A percentile compares a stretch with the other conserved stretches of the same genome.
Conservation (phyloP, 2,888 invertebrate genomes). For the Noctua fimbriata region DNA sequence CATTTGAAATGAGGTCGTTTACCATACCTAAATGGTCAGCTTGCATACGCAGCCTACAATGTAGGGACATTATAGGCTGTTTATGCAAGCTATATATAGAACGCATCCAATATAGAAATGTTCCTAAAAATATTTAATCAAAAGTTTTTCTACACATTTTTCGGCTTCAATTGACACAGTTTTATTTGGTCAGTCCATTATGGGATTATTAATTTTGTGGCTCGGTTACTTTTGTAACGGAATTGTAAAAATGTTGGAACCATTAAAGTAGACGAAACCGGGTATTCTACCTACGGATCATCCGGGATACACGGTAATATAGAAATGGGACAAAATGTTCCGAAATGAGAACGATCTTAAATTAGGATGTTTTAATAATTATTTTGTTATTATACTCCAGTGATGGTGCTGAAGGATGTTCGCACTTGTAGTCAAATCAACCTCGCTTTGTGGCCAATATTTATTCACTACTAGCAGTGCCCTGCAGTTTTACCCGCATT, state of each 20-base stretch:
- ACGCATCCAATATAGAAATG: background rate
- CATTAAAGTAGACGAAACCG: slow-evolving; percentile 11
- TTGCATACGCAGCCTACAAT: too few species aligned
- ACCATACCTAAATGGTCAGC: background rate
- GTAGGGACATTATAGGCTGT: too few species aligned
- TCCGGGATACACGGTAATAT: slow-evolving; percentile 23
- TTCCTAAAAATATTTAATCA: slow-evolving; percentile 43
- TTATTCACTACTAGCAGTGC: background rate
- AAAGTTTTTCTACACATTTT: slow-evolving; percentile 34
- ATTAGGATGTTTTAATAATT: background rate
- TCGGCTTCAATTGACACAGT: slow-evolving; percentile 9
- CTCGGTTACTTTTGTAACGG: slow-evolving; percentile 12
- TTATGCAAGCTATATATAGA: background rate
- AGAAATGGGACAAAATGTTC: slow-evolving; percentile 24
- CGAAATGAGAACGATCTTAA: slow-evolving; percentile 18
- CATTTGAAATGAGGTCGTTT: background rate
- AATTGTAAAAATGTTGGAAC: slow-evolving; percentile 15
- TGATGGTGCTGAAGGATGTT: background rate
- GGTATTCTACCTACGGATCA: slow-evolving; percentile 17
- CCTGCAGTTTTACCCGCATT: too few species aligned
- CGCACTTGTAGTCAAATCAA: background rate
- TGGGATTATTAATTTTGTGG: slow-evolving; percentile 18
- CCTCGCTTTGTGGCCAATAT: background rate
- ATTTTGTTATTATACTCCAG: background rate
- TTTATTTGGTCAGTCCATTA: slow-evolving; percentile 21